A percentile compares a stretch with the other conserved stretches of the same genome.
These are phyloP conservation scores for Oxystoma pomonae DNA, from an alignment of 2,888 invertebrate genomes.

Conservation along the genomic window DNA sequence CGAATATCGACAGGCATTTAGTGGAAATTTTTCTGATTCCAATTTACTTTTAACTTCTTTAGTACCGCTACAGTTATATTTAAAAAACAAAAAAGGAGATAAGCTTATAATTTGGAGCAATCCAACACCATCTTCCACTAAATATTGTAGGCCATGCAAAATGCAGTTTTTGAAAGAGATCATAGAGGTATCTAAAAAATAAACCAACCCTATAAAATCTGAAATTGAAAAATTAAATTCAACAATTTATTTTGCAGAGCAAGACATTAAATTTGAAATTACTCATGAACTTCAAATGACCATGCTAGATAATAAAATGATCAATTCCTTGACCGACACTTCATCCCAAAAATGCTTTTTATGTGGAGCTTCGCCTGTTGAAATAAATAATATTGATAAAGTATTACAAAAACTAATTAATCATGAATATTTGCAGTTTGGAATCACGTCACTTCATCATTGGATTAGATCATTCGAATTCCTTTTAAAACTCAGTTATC, in stretches of 20 bases:
- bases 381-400: constrained; percentile 9
- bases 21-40: neutral
- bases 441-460: constrained; percentile 8
- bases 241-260: neutral
- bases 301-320: constrained; percentile 11
- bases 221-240: neutral
- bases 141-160: neutral
- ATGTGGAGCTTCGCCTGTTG: constrained; percentile 1
- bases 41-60: constrained; percentile 5
- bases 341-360: constrained; percentile 7
- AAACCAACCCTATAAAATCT: neutral
- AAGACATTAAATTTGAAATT: neutral
- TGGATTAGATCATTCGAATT: constrained; percentile 9
- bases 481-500: constrained; percentile 6
- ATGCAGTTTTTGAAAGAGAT: constrained; percentile 5
- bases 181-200: constrained; percentile 2
- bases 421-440: constrained; percentile 2
- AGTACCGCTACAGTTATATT: constrained; percentile 3
- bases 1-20: constrained; percentile 3
- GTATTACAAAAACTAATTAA: constrained; percentile 7
- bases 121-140: neutral
- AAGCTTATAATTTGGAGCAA: too few species aligned
- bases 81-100: neutral
- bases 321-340: constrained; percentile 7
- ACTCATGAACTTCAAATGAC: constrained; percentile 8